Evolutionary conservation across 2,888 invertebrate species (phyloP).

Genomic region (Geophilus truncorum): DNA sequence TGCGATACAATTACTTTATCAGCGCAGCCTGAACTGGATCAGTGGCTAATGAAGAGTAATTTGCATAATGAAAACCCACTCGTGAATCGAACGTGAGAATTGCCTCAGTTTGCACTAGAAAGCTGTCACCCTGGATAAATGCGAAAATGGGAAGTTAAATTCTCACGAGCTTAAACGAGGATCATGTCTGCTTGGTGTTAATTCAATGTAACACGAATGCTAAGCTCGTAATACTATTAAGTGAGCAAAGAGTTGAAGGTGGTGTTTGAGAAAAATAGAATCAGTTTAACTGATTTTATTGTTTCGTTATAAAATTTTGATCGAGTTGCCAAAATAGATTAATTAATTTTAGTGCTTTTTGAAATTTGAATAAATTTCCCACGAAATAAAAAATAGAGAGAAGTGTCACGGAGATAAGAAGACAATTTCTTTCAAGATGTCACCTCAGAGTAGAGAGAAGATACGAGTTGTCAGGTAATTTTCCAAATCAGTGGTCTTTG

Average conservation of each 20-base stretch:
- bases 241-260: neutral
- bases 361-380: too few species aligned
- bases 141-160: constrained; percentile 18
- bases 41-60: constrained; percentile 19
- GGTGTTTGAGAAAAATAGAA: neutral
- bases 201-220: constrained; percentile 10
- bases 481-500: constrained; percentile 25
- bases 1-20: neutral
- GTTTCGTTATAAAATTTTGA: too few species aligned
- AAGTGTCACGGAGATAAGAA: neutral
- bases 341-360: neutral
- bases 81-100: neutral
- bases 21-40: neutral
- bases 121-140: constrained; percentile 21
- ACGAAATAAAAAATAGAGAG: neutral
- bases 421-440: neutral
- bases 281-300: neutral
- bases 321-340: too few species aligned
- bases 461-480: constrained; percentile 21
- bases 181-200: constrained; percentile 21
- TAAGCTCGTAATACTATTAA: constrained; percentile 23
- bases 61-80: constrained; percentile 13
- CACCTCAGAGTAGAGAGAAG: neutral
- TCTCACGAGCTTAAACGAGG: constrained; percentile 19
- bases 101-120: neutral